Conservation (phyloP, 30 jellyfish, hydroid and myxozoan species). For the Sanderia malayensis region DNA sequence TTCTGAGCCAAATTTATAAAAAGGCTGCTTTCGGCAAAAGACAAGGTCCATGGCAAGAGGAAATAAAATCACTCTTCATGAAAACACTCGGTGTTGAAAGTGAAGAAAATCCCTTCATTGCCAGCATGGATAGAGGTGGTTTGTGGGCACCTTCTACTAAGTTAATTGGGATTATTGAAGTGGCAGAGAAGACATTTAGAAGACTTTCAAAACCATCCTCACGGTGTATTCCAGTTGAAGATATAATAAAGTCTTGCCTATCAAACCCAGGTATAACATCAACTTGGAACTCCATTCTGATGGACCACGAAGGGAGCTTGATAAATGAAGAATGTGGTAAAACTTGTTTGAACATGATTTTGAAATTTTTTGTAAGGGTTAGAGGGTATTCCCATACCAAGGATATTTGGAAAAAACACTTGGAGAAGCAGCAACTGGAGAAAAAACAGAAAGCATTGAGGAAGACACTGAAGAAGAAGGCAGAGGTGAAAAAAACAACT, state of each 20-base stretch:
- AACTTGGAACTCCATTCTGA: conserved; percentile 4
- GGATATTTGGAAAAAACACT: conserved; percentile 14
- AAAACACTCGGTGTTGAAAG: background rate
- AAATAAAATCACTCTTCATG: background rate
- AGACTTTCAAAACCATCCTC: conserved; percentile 4
- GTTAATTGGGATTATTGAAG: conserved; percentile 8
- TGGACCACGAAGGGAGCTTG: no score
- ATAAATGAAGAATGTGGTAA: conserved; percentile 6
- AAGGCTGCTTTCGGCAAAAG: conserved; percentile 29
- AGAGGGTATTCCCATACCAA: conserved; percentile 16
- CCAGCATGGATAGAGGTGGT: conserved; percentile 23
- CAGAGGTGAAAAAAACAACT: background rate
- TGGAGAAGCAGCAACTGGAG: background rate
- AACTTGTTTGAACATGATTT: conserved; percentile 1
- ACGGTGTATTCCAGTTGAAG: conserved; percentile 12
- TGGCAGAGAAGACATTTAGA: conserved; percentile 16
- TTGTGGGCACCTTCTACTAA: conserved; percentile 31
- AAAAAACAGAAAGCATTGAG: conserved; percentile 10
- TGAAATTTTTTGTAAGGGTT: conserved; percentile 6
- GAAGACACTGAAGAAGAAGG: conserved; percentile 16
- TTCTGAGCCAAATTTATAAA: conserved; percentile 8
- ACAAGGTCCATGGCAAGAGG: conserved; percentile 25
- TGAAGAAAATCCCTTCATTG: conserved; percentile 9
- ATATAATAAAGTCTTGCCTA: conserved; percentile 14
- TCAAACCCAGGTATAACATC: background rate